Evolutionary conservation across 2,888 invertebrate species (phyloP), one percentile per base, ranked within the genome.

Genomic region (Eumerus sabulonum): DNA sequence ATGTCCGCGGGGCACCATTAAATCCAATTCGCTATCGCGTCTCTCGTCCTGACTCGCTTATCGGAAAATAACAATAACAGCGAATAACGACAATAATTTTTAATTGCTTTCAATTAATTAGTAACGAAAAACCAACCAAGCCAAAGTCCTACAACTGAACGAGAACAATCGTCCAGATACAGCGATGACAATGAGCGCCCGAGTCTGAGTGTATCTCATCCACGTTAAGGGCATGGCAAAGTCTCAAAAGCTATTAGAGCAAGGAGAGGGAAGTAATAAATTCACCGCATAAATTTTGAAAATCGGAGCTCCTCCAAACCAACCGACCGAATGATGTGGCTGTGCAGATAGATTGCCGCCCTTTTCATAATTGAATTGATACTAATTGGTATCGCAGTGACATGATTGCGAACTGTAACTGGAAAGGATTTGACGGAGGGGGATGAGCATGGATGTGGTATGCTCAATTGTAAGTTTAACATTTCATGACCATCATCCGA

Each of bases 301-400:
- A 27, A 9, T 45, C 40, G 17, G 40, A 12, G 38, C 3, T 4
- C 9, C 16, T 14, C 42, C 27, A 57, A 18, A n/a, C n/a, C n/a
- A n/a, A n/a, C 42, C 27, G 44, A 16, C 45, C 42, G 36, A 17
- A 14, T 18, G 57, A 57, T 56, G 62, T 47, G 48, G 35, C 38
- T 57, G 62, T 47, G 62, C 27, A 27, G 27, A 72, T 62, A 62
- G 76, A 76, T 59, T 63, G 70, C 57, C 45, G 66, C 16, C 72
- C 57, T 68, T 68, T 63, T 72, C 72, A 53, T 68, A 77, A 77
- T 77, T 72, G 77, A 72, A 77, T 63, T 73, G 77, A 36, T 72
- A 68, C 63, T 77, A 77, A 73, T 73, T 77, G 71, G 13, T 66
- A 17, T 66, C 56, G 50, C 60, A 70, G 38, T 53, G 35, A 9